Percentiles rank a stretch among this genome's conserved stretches.
Evolutionary conservation across 2,797 vertebrate species (phyloP).

Genomic region (Gymnocypris eckloni): DNA sequence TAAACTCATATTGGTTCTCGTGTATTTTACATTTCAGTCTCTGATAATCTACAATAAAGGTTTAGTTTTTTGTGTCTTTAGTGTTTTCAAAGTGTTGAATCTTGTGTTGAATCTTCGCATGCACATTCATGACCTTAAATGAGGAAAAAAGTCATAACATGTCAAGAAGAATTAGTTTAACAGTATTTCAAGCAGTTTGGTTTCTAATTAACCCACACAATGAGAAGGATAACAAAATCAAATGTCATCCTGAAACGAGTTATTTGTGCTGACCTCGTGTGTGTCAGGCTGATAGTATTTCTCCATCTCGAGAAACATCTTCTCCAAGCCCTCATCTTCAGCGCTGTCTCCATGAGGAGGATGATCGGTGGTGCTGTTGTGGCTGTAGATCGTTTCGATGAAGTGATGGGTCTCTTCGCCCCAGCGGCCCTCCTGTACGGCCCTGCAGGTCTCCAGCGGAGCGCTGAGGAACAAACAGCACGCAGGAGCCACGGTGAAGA

Average conservation of each 20-base stretch:
- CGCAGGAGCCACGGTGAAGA: slow-evolving; percentile 68
- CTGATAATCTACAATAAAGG: too few relatives aligned
- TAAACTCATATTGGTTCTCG: too few relatives aligned
- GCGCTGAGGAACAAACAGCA: slow-evolving; percentile 72
- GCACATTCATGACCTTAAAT: too few relatives aligned
- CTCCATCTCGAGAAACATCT: slow-evolving; percentile 65
- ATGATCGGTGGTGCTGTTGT: background rate
- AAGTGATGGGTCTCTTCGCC: slow-evolving; percentile 65
- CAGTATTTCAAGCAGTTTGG: too few relatives aligned
- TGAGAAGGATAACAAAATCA: too few relatives aligned
- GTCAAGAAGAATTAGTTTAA: too few relatives aligned
- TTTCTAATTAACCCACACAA: too few relatives aligned
- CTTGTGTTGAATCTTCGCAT: too few relatives aligned
- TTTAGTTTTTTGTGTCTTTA: too few relatives aligned
- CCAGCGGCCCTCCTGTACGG: slow-evolving; percentile 67
- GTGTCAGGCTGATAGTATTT: slow-evolving; percentile 67
- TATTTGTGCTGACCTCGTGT: slow-evolving; percentile 17
- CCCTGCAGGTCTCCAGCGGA: slow-evolving; percentile 67
- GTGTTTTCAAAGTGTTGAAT: too few relatives aligned
- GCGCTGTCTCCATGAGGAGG: background rate
- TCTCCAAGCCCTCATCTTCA: slow-evolving; percentile 55
- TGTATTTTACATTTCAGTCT: too few relatives aligned
- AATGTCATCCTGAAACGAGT: background rate
- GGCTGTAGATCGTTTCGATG: slow-evolving; percentile 60
- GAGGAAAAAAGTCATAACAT: too few relatives aligned